These are phyloP conservation scores for Diadema setosum DNA, from an alignment of 35 echinoderm and acorn worm species.

Conservation along the genomic window DNA sequence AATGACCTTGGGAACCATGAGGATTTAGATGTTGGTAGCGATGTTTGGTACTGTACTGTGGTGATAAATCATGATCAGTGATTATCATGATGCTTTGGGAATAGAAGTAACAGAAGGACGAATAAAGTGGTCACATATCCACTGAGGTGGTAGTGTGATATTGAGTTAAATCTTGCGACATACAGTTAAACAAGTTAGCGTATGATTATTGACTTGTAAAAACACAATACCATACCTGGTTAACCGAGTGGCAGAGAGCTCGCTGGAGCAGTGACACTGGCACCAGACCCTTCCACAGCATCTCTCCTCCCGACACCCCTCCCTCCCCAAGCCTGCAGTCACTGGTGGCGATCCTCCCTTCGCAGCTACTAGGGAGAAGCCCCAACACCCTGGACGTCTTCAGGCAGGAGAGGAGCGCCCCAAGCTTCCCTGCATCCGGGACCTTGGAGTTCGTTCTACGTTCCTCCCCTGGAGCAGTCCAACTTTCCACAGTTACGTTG, in stretches of 20 bases:
- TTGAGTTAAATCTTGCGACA: too few species aligned
- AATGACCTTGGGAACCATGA: too few species aligned
- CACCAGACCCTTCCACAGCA: slow-evolving; percentile 80
- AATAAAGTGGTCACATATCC: too few species aligned
- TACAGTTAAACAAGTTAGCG: too few species aligned
- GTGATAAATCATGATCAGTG: too few species aligned
- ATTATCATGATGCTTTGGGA: too few species aligned
- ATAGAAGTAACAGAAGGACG: too few species aligned
- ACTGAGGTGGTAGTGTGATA: too few species aligned
- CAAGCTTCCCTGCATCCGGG: slow-evolving; percentile 14
- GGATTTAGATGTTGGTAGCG: too few species aligned
- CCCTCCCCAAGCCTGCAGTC: background rate
- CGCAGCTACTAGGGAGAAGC: background rate
- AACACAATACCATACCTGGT: slow-evolving; percentile 52
- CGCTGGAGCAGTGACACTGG: slow-evolving; percentile 27
- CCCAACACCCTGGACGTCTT: slow-evolving; percentile 66
- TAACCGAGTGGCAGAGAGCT: slow-evolving; percentile 54
- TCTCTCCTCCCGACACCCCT: background rate
- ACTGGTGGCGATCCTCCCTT: background rate
- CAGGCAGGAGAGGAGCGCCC: slow-evolving; percentile 69
- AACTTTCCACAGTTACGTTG: too few species aligned
- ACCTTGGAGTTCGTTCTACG: background rate
- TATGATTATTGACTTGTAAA: too few species aligned
- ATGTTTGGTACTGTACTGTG: too few species aligned
- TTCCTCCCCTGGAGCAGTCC: background rate